phyloP scores from a whole-genome alignment of 2,888 invertebrate species.

The Platycheirus albimanus region DNA sequence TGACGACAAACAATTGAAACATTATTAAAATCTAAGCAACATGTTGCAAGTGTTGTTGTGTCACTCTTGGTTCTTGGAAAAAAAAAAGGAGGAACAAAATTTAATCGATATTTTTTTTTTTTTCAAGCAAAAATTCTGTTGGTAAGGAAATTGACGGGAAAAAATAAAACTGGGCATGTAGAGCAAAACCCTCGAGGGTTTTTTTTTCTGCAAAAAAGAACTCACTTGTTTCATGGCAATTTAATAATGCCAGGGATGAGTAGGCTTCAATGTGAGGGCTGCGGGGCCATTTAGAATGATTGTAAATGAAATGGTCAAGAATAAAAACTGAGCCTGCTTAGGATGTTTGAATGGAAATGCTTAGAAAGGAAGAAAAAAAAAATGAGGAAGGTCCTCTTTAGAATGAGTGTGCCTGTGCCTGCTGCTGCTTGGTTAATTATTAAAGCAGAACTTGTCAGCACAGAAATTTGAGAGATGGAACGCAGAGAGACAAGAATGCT shows the following conservation, averaged over 20 bases:
- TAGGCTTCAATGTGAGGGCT: constrained; percentile 45
- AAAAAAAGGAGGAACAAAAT: no score
- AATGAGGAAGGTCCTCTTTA: constrained; percentile 13
- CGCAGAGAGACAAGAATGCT: no score
- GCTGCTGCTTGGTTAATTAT: not conserved
- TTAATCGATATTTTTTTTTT: constrained; percentile 49
- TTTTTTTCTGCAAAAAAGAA: not conserved
- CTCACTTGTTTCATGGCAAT: constrained; percentile 35
- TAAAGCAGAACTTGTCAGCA: no score
- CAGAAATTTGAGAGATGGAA: no score
- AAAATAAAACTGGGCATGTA: constrained; percentile 36
- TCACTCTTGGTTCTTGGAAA: no score
- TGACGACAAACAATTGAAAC: constrained; percentile 3
- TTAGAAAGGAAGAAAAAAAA: not conserved
- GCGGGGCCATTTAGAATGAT: constrained; percentile 30
- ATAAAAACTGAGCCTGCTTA: not conserved
- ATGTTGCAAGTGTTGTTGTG: constrained; percentile 46
- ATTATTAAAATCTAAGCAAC: constrained; percentile 28
- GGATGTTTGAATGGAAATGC: no score
- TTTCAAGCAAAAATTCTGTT: not conserved
- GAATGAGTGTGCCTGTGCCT: constrained; percentile 1
- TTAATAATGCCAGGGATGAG: constrained; percentile 61
- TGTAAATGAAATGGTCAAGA: constrained; percentile 38
- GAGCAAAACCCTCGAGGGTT: constrained; percentile 57
- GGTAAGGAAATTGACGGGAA: constrained; percentile 16